Evolutionary conservation across 2,113 vertebrate genomes (phyloP).

Genomic region (Alectura lathami): DNA sequence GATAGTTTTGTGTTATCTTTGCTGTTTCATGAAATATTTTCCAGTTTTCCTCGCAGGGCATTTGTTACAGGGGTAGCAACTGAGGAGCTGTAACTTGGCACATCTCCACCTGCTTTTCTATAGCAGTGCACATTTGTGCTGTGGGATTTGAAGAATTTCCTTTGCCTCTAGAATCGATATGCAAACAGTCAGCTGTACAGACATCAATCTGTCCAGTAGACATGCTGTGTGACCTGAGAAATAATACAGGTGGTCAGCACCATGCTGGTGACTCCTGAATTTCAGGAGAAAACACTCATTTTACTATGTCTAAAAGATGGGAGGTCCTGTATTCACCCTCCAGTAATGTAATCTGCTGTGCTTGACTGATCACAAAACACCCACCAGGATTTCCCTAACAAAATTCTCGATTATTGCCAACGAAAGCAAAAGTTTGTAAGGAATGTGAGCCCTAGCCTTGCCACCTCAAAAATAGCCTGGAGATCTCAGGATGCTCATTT

Average conservation of each 20-base stretch:
- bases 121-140: conserved; percentile 48
- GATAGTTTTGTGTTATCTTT: conserved; percentile 59
- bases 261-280: conserved; percentile 29
- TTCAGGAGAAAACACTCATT: not conserved
- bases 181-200: conserved; percentile 58
- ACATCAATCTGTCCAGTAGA: conserved; percentile 53
- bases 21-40: conserved; percentile 42
- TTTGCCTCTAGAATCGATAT: conserved; percentile 43
- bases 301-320: not conserved
- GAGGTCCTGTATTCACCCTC: conserved; percentile 27
- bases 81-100: conserved; percentile 65
- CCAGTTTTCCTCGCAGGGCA: conserved; percentile 51
- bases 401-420: conserved; percentile 31
- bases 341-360: conserved; percentile 11
- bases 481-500: conserved; percentile 20
- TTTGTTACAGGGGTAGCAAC: conserved; percentile 51
- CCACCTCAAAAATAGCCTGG: not conserved
- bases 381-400: conserved; percentile 24
- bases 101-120: conserved; percentile 60
- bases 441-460: not conserved
- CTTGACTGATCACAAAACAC: conserved; percentile 51
- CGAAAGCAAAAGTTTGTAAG: conserved; percentile 52
- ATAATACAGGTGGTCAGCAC: conserved; percentile 65
- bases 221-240: not conserved
- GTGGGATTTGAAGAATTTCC: conserved; percentile 72